phyloP scores from a whole-genome alignment of 2,113 vertebrate genomes.

The Ptilonorhynchus violaceus region DNA sequence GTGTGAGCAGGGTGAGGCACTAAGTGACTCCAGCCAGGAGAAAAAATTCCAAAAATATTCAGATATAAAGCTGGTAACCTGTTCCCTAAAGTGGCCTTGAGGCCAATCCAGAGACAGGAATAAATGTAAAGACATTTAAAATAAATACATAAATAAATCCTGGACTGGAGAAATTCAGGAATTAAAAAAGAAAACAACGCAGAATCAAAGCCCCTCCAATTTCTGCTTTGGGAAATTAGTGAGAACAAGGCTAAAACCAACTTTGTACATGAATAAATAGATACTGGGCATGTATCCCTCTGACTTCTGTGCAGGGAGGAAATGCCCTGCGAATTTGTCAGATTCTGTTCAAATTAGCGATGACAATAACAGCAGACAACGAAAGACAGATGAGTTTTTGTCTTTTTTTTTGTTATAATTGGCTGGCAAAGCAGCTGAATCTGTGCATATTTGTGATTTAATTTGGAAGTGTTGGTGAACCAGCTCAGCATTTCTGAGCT shows the following conservation, averaged over 20 bases:
- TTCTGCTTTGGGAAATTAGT: not conserved
- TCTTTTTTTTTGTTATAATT: not conserved
- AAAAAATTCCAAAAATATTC: not conserved
- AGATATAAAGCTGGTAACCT: not conserved
- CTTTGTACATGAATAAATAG: not conserved
- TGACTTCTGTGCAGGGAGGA: not conserved
- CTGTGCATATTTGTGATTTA: not conserved
- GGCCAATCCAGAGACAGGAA: not conserved
- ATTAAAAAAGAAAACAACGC: not conserved
- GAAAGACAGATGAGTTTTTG: not conserved
- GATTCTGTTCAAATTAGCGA: not conserved
- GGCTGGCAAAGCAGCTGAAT: not conserved
- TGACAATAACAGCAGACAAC: not conserved
- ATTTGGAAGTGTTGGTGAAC: not conserved
- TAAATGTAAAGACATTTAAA: not conserved
- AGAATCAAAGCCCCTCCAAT: not conserved
- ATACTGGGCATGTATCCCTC: not conserved
- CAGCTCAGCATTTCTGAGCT: not conserved
- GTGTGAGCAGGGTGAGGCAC: not conserved
- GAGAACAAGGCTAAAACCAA: not conserved
- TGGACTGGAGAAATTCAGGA: not conserved
- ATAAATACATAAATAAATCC: not conserved
- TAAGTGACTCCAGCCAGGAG: not conserved
- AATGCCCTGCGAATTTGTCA: not conserved
- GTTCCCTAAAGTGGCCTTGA: not conserved